phyloP scores from a whole-genome alignment of 2,888 invertebrate genomes.

The Coelogynopora nodosa region DNA sequence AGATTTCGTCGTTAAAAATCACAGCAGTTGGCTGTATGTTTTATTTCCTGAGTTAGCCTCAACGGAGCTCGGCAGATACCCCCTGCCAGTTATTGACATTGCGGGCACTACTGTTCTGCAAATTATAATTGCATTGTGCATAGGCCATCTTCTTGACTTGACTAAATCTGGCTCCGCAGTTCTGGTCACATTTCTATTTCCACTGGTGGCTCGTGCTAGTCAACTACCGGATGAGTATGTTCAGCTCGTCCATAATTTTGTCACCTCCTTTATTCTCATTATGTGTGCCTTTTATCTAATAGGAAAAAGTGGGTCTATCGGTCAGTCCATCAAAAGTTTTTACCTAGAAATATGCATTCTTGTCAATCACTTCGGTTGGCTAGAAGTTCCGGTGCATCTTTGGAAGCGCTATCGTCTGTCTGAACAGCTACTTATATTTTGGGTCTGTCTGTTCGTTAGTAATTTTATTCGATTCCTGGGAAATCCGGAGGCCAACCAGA shows the following conservation, averaged over 20 bases:
- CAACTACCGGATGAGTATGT: constrained; percentile 49
- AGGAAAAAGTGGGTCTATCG: not conserved
- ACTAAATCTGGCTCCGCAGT: not conserved
- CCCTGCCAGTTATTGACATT: not conserved
- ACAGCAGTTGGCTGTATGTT: constrained; percentile 47
- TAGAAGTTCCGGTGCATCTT: constrained; percentile 57
- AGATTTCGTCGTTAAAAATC: constrained; percentile 60
- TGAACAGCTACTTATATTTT: constrained; percentile 64
- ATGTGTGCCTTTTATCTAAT: not conserved
- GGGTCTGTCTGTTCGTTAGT: constrained; percentile 62
- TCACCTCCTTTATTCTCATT: not conserved
- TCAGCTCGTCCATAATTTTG: constrained; percentile 44
- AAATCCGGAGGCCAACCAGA: not conserved
- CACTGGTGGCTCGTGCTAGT: not conserved
- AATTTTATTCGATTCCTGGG: constrained; percentile 59
- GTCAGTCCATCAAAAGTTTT: not conserved
- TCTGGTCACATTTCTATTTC: not conserved
- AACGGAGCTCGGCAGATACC: not conserved
- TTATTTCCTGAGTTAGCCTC: not conserved
- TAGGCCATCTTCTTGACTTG: not conserved
- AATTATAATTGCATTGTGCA: not conserved
- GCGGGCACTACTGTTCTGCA: not conserved
- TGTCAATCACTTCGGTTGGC: constrained; percentile 53
- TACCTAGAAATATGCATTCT: not conserved
- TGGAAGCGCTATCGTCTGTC: constrained; percentile 63